phyloP scores from a whole-genome alignment of 2,113 vertebrate species.

The Tringa solitaria region DNA sequence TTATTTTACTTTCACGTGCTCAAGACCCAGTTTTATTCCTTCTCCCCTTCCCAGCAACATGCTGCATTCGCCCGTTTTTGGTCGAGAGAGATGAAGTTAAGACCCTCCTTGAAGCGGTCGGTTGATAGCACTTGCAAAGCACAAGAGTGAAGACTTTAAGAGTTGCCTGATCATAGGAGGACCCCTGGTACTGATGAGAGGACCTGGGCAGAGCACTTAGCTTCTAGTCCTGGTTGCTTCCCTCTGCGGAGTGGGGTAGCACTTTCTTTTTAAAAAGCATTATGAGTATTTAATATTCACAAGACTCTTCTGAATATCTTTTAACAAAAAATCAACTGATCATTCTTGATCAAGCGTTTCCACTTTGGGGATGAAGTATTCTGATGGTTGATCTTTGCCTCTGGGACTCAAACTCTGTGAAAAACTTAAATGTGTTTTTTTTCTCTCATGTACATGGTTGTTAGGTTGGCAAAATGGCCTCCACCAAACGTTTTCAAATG shows the following conservation, averaged over 20 bases:
- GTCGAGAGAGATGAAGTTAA: not conserved
- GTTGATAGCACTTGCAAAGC: not conserved
- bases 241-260: not conserved
- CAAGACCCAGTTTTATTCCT: not conserved
- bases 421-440: not conserved
- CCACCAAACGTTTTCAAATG: not conserved
- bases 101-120: not conserved
- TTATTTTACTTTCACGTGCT: not conserved
- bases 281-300: not conserved
- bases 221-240: not conserved
- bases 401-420: not conserved
- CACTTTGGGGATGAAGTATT: not conserved
- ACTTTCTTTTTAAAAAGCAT: not conserved
- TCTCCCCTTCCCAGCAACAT: not conserved
- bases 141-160: not conserved
- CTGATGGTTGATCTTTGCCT: not conserved
- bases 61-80: not conserved
- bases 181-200: not conserved
- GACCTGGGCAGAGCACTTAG: not conserved
- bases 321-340: not conserved
- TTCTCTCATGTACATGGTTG: not conserved
- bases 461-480: not conserved
- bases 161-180: not conserved
- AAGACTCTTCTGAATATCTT: not conserved
- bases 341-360: fast-evolving